Conservation (phyloP, 2,797 vertebrate species). For the Silurus lanzhouensis region DNA sequence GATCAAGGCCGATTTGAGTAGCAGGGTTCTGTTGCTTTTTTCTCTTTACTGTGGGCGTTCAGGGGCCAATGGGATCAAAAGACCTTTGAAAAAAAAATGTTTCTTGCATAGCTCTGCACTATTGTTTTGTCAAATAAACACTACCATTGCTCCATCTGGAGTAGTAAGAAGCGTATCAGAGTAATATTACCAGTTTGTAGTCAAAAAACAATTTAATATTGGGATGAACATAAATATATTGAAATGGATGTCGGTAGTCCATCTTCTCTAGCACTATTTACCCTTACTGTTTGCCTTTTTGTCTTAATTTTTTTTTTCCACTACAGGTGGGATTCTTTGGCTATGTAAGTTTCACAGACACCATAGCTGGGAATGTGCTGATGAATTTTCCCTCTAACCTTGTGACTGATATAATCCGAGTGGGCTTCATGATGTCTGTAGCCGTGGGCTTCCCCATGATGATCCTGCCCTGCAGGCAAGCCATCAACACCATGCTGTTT, state of each 20-base stretch:
- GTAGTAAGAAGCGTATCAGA: slow-evolving; percentile 43
- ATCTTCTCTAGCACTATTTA: not conserved
- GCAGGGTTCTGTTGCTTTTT: slow-evolving; percentile 49
- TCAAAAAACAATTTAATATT: slow-evolving; percentile 7
- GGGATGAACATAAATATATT: not conserved
- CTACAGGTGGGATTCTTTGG: slow-evolving; percentile 95
- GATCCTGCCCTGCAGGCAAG: slow-evolving; percentile 96
- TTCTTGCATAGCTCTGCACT: slow-evolving; percentile 29
- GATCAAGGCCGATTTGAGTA: slow-evolving; percentile 56
- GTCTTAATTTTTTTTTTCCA: not conserved
- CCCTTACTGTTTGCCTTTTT: not conserved
- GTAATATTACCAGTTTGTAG: slow-evolving; percentile 11
- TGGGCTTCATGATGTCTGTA: slow-evolving; percentile 98
- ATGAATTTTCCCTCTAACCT: slow-evolving; percentile 98
- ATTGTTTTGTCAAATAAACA: slow-evolving; percentile 45
- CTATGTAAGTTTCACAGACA: slow-evolving; percentile 93
- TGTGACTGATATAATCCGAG: slow-evolving; percentile 93
- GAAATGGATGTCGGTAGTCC: not conserved
- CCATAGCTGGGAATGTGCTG: slow-evolving; percentile 91
- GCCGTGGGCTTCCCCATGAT: slow-evolving; percentile 98
- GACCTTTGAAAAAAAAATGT: slow-evolving; percentile 45
- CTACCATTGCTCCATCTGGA: slow-evolving; percentile 48
- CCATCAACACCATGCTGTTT: slow-evolving; percentile 95
- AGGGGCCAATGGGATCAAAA: slow-evolving; percentile 48
- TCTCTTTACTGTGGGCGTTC: slow-evolving; percentile 40